Evolutionary conservation across 2,888 invertebrate species (phyloP).

Genomic region (Pseudolycoriella hygida): DNA sequence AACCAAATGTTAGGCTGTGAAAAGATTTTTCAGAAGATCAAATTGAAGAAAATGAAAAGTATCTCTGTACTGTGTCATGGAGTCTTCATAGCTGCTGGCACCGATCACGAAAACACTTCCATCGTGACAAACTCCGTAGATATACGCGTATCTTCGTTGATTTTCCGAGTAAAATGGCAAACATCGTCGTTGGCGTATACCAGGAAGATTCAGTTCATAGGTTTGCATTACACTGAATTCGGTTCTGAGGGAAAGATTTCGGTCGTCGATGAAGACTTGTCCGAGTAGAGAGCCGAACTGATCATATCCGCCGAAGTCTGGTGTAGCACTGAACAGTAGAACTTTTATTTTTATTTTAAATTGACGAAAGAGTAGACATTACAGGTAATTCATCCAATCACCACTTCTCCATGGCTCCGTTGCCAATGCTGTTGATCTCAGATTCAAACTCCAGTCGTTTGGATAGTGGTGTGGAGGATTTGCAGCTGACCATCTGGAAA

Average conservation of each 20-base stretch:
- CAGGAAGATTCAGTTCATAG: constrained; percentile 29
- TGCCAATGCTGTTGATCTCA: constrained; percentile 38
- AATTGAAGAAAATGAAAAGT: constrained; percentile 13
- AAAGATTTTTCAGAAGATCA: constrained; percentile 11
- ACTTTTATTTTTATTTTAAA: neutral
- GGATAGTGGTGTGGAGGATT: constrained; percentile 33
- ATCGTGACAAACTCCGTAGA: constrained; percentile 31
- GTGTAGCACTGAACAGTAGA: constrained; percentile 19
- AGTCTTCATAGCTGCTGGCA: constrained; percentile 32
- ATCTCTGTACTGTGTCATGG: constrained; percentile 37
- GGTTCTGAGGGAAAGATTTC: constrained; percentile 17
- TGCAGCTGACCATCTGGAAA: constrained; percentile 37
- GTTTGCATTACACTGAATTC: constrained; percentile 4
- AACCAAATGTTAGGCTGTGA: constrained; percentile 36
- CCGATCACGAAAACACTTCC: constrained; percentile 39
- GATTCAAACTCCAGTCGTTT: constrained; percentile 33
- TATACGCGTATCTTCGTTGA: constrained; percentile 20
- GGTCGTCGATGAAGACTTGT: constrained; percentile 31
- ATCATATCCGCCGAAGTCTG: constrained; percentile 33
- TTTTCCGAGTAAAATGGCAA: constrained; percentile 18
- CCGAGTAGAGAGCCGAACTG: constrained; percentile 48
- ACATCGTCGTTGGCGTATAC: constrained; percentile 32
- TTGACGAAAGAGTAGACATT: constrained; percentile 10
- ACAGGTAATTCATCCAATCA: constrained; percentile 39
- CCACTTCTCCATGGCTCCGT: constrained; percentile 38